Evolutionary conservation across 1,140 invertebrate species (phyloP).

Genomic region (Uloborus diversus): DNA sequence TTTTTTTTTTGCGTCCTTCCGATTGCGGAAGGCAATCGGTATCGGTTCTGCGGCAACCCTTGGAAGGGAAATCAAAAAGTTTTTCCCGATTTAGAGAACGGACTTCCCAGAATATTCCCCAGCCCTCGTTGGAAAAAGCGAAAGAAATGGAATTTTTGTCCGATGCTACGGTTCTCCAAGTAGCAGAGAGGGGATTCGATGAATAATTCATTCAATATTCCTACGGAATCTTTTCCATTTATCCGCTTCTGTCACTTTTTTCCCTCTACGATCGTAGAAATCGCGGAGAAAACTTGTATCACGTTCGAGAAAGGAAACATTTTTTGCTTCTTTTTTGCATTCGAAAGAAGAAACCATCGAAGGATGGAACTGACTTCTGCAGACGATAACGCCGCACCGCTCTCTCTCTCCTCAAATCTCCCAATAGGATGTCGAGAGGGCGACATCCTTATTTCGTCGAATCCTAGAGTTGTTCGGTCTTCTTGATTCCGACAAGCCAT

Average conservation of each 20-base stretch:
- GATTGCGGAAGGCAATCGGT: constrained; percentile 31
- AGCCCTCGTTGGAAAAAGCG: constrained; percentile 24
- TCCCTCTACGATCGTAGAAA: constrained; percentile 8
- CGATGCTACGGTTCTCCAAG: constrained; percentile 11
- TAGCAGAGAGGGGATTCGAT: constrained; percentile 41
- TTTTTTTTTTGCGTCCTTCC: constrained; percentile 7
- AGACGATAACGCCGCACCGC: constrained; percentile 6
- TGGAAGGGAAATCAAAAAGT: constrained; percentile 49
- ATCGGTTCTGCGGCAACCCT: constrained; percentile 29
- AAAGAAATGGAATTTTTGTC: constrained; percentile 53
- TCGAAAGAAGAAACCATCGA: constrained; percentile 7
- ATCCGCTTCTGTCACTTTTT: constrained; percentile 54
- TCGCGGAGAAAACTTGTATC: constrained; percentile 53
- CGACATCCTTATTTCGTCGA: neutral
- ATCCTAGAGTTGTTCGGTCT: constrained; percentile 11
- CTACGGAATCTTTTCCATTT: constrained; percentile 56
- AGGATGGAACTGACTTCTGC: constrained; percentile 38
- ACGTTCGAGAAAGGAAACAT: constrained; percentile 46
- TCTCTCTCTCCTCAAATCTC: constrained; percentile 28
- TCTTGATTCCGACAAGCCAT: constrained; percentile 28
- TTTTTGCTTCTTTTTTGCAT: constrained; percentile 31
- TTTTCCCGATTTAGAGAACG: constrained; percentile 34
- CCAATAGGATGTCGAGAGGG: constrained; percentile 34
- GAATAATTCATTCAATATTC: constrained; percentile 57
- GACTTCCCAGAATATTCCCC: constrained; percentile 33